These are phyloP conservation scores for Notamacropus eugenii DNA, from an alignment of 2,797 vertebrate genomes.

Conservation along the genomic window DNA sequence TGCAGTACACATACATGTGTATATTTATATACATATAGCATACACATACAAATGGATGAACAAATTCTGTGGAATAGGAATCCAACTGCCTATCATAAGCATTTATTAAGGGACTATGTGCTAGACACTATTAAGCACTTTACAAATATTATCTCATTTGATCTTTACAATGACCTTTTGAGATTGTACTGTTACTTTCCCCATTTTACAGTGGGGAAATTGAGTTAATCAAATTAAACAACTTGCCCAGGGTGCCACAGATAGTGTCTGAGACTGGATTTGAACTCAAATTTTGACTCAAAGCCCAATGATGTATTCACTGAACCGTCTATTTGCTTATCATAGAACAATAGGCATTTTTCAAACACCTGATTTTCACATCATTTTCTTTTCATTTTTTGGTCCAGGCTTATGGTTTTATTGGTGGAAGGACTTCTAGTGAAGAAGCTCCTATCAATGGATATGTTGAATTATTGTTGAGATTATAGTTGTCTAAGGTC, in stretches of 20 bases:
- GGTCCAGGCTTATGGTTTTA: not conserved
- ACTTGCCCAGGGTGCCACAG: not conserved
- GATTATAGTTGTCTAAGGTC: not conserved
- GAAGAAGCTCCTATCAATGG: not conserved
- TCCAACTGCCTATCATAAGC: not conserved
- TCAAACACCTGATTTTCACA: not conserved
- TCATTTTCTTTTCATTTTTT: not conserved
- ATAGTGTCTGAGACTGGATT: not conserved
- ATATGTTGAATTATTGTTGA: not conserved
- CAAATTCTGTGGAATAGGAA: not conserved
- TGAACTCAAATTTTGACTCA: not conserved
- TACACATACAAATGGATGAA: not conserved
- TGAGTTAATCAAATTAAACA: not conserved
- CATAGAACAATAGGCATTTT: not conserved
- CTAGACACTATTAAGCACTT: not conserved
- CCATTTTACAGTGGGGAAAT: not conserved
- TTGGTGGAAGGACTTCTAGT: not conserved
- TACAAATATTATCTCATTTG: not conserved
- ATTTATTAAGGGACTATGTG: not conserved
- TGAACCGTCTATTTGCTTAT: not conserved
- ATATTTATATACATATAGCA: not conserved
- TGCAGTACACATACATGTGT: not conserved
- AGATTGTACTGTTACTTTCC: not conserved
- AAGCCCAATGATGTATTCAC: not conserved
- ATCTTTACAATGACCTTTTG: not conserved